phyloP scores from a whole-genome alignment of 2,797 vertebrate genomes.

The Anomalospiza imberbis region DNA sequence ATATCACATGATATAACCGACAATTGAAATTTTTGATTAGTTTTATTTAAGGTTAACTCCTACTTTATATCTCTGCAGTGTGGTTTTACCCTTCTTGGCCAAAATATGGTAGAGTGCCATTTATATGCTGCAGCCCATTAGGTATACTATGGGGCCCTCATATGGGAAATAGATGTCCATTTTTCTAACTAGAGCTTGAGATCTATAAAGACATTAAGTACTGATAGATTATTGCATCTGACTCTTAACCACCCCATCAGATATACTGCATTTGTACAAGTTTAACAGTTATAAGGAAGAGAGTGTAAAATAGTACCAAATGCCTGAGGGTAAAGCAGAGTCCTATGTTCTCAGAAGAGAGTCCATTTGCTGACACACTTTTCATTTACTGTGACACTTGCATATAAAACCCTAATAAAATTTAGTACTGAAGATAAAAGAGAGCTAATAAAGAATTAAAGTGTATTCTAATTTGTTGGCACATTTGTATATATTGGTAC shows the following conservation, averaged over 20 bases:
- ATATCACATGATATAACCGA: not conserved
- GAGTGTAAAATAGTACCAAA: not conserved
- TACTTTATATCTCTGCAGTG: not conserved
- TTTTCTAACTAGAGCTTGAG: not conserved
- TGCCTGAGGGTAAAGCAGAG: not conserved
- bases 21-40: not conserved
- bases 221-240: not conserved
- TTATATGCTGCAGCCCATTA: not conserved
- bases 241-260: not conserved
- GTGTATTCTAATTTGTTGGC: not conserved
- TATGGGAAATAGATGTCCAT: not conserved
- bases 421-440: not conserved
- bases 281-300: not conserved
- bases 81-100: not conserved
- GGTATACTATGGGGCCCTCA: not conserved
- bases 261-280: not conserved
- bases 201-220: not conserved
- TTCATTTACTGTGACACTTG: slow-evolving; percentile 27
- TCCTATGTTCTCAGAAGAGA: not conserved
- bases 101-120: not conserved
- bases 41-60: not conserved
- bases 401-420: slow-evolving; percentile 17
- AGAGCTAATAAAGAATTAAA: not conserved
- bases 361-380: not conserved
- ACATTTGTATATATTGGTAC: not conserved